These are phyloP conservation scores for Brachionus rubens DNA, from an alignment of 1,140 invertebrate species.

Conservation along the genomic window DNA sequence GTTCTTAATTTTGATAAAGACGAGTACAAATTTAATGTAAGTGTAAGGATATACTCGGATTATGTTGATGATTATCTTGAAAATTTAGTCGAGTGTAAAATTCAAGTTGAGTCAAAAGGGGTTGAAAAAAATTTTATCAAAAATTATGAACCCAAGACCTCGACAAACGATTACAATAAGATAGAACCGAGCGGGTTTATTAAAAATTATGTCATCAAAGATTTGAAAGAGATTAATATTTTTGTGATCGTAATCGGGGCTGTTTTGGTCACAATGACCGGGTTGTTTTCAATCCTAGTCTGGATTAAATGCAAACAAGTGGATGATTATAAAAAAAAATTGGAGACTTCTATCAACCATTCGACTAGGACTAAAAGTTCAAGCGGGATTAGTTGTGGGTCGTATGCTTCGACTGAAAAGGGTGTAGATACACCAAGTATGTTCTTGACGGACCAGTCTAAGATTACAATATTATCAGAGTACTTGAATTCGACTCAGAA, in stretches of 20 bases:
- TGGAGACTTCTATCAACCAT: background rate
- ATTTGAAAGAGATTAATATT: background rate
- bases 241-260: background rate
- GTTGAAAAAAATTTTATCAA: background rate
- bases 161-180: background rate
- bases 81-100: slow-evolving; percentile 8
- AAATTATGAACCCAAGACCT: background rate
- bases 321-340: background rate
- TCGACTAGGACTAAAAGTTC: slow-evolving; percentile 24
- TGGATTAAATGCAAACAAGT: slow-evolving; percentile 21
- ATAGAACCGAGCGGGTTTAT: background rate
- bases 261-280: slow-evolving; percentile 2
- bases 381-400: slow-evolving; percentile 24
- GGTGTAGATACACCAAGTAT: background rate
- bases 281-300: background rate
- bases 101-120: slow-evolving; percentile 17
- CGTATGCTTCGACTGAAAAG: slow-evolving; percentile 13
- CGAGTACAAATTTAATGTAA: slow-evolving; percentile 38
- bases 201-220: slow-evolving; percentile 2
- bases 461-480: slow-evolving; percentile 14
- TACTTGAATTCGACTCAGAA: slow-evolving; percentile 7
- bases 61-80: background rate
- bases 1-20: background rate
- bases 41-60: slow-evolving; percentile 3
- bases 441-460: background rate